Evolutionary conservation across 2,113 vertebrate species (phyloP), one percentile per base, ranked within the genome.

Genomic region (Scartelaos histophorus): DNA sequence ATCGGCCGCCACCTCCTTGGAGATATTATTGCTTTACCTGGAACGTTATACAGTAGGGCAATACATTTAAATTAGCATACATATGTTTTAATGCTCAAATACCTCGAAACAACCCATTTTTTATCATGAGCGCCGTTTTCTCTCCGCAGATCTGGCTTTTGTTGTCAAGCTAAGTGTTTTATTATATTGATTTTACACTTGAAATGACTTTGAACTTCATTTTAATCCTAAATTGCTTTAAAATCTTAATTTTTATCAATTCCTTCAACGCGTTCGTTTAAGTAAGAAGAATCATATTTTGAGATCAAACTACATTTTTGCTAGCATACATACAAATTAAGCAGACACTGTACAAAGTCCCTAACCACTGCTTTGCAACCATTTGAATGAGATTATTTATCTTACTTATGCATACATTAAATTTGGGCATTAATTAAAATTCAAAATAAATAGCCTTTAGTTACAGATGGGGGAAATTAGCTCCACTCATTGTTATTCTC

Each of bases 401-500:
- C 61, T 64, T n/a, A 64, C 61, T 38, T 64, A 17, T 29, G 35
- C 13, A 49, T 66, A 46, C 61, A 64, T 64, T 38, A 64, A 64
- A 64, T 35, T 38, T 34, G 17, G 34, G 34, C 17, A 62, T 62
- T 64, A 38, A 38, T 64, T 43, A 64, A n/a, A 64, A 64, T 12
- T 64, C 34, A 13, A 64, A 64, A 64, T 11, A 64, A 64, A 64
- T 43, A 64, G 61, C 2, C 29, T 35, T 43, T 43, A 64, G 29
- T 64, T 64, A n/a, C 61, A 38, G 61, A 38, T 64, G 34, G 34
- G 34, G 19, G 34, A 64, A 64, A 64, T 64, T n/a, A 64, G 61
- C 61, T 62, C 29, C 11, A 21, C 61, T 64, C 61, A 64, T 64
- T 38, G 61, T 38, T 64, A 64, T 64, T 13, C 35, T 46, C 35